Conservation (phyloP, 2,113 vertebrate species). For the Xerus inauris region DNA sequence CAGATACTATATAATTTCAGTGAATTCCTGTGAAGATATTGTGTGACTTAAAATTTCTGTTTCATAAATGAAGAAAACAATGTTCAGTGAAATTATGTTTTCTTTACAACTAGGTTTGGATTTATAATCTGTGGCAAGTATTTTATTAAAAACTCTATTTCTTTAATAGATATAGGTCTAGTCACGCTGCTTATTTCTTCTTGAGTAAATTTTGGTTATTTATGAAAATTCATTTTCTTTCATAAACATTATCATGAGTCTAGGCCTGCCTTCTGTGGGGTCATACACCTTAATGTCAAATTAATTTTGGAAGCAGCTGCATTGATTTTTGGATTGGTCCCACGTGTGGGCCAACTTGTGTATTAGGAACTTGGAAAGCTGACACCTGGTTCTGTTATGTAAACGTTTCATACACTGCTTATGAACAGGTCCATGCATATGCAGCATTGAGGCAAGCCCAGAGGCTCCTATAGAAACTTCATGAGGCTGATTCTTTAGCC, state of each 20-base stretch:
- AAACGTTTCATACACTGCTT: not conserved
- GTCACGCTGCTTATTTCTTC: not conserved
- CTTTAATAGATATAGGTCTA: not conserved
- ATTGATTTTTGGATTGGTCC: not conserved
- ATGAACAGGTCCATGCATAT: not conserved
- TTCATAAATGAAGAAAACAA: not conserved
- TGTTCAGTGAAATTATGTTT: not conserved
- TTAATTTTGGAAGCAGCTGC: not conserved
- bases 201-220: not conserved
- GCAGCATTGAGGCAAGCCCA: not conserved
- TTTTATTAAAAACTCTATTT: not conserved
- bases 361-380: not conserved
- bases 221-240: not conserved
- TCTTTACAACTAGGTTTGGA: not conserved
- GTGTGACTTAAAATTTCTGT: not conserved
- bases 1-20: not conserved
- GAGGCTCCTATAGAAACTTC: not conserved
- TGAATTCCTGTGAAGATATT: not conserved
- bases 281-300: not conserved
- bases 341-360: not conserved
- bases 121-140: not conserved
- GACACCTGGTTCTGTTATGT: not conserved
- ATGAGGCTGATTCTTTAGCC: not conserved
- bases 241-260: not conserved
- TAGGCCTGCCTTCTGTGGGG: not conserved